Base-by-base conservation (phyloP, 2,888 invertebrate genomes). In the Thymelicus lineola region DNA sequence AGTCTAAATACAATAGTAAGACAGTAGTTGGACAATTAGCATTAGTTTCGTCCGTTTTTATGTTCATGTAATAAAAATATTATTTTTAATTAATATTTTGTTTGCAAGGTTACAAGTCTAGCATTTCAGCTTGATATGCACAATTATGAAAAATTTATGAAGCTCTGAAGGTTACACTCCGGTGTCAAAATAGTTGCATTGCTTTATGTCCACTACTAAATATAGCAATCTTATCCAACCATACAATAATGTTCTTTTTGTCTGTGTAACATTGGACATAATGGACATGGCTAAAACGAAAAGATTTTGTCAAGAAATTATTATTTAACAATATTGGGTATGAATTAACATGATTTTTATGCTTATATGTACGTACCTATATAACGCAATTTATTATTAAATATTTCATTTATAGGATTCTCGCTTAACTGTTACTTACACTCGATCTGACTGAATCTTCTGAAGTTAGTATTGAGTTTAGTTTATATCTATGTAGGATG, bases 141-240 rank as follows among this genome's bases (percentile, higher is more conserved):
- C 55, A 55, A 55, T 55, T 55, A 55, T 12, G 7, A 35, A 55
- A 14, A 55, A 14, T 55, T 55, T 55, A 55, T 7, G 28, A 55
- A 9, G 35, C 20, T 55, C 9, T 14, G 55, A 55, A 55, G 55
- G 55, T 55, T 55, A 55, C 28, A 35, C 35, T 14, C 55, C 7
- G 35, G 14, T 55, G 28, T 55, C 35, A 55, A 55, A 55, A 55
- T 55, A 55, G 14, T 55, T 28, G 10, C 35, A 55, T 55, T 55
- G 6, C 53, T 53, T 28, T 53, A 53, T 2, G 55, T 7, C 14
- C 6, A 4, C 10, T 12, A 4, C 9, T 12, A 38, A 10, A 38
- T 10, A 38, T 28, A 5, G 28, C 9, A 38, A 38, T 38, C 9
- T 38, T 10, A 42, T 10, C 42, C 4, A 4, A 10, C 12, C 53